Percentiles rank a stretch among this genome's conserved stretches.
phyloP scores from a whole-genome alignment of 2,113 vertebrate species.

The Neomonachus schauinslandi region DNA sequence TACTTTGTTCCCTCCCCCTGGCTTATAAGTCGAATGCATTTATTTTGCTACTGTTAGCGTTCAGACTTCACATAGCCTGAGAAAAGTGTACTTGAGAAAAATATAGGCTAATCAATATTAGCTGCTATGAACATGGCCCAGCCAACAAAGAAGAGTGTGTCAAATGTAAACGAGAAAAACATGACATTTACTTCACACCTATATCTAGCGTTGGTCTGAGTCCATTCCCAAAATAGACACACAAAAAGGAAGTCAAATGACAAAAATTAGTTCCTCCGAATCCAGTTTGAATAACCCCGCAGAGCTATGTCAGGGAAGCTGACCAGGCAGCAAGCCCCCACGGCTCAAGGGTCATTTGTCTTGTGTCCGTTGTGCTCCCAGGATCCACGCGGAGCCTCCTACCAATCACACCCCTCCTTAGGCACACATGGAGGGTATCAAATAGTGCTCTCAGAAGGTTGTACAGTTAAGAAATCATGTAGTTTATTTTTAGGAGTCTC shows the following conservation, averaged over 20 bases:
- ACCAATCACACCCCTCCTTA: neutral
- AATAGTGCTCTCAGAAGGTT: neutral
- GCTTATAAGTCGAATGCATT: neutral
- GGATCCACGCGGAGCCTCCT: neutral
- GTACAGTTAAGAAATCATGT: neutral
- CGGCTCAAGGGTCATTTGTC: neutral
- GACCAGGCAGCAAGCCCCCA: neutral
- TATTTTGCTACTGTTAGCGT: neutral
- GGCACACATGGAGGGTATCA: neutral
- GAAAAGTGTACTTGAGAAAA: neutral
- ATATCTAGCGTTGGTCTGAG: neutral
- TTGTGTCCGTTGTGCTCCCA: neutral
- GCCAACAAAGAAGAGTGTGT: neutral
- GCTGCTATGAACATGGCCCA: neutral
- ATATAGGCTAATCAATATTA: neutral
- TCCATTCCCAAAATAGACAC: constrained; percentile 5
- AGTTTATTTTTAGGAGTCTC: neutral
- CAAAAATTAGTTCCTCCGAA: neutral
- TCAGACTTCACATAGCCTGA: neutral
- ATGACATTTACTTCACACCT: constrained; percentile 12
- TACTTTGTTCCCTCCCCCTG: neutral
- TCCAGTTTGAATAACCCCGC: neutral
- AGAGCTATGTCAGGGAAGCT: neutral
- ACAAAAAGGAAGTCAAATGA: neutral
- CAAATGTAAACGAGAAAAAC: neutral